Percentiles rank a stretch among this genome's conserved stretches.
Evolutionary conservation across 2,113 vertebrate species (phyloP).

Genomic region (Hypocryptadius cinnamomeus): DNA sequence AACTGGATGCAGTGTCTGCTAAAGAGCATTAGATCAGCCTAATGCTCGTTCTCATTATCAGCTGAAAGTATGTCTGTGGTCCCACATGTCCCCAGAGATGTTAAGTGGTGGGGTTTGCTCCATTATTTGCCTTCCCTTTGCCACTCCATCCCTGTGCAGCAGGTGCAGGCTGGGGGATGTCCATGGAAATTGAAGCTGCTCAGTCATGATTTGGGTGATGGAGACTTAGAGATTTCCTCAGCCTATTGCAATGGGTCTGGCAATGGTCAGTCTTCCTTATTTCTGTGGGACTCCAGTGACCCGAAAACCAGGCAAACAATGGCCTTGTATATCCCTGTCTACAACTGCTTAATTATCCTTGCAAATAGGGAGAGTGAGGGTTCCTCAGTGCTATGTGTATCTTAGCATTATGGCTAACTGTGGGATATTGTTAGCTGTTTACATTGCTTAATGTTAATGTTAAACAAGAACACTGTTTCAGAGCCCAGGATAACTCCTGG

Average conservation of each 20-base stretch:
- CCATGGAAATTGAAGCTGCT: neutral
- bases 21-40: neutral
- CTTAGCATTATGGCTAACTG: neutral
- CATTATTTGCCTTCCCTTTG: neutral
- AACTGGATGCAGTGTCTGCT: neutral
- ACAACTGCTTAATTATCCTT: neutral
- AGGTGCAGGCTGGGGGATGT: neutral
- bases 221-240: neutral
- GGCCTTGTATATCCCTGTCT: neutral
- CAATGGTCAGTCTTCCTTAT: neutral
- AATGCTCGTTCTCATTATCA: neutral
- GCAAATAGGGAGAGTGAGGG: neutral
- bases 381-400: neutral
- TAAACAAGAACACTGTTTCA: neutral
- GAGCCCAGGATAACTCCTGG: neutral
- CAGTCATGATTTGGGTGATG: neutral
- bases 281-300: neutral
- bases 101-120: neutral
- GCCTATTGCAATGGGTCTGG: neutral
- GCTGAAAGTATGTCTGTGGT: neutral
- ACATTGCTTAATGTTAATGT: neutral
- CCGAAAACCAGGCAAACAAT: neutral
- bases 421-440: neutral
- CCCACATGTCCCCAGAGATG: neutral
- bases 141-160: neutral